Evolutionary conservation across 2,113 vertebrate genomes (phyloP), one percentile per base, ranked within the genome.

Genomic region (Ammodytes dubius): DNA sequence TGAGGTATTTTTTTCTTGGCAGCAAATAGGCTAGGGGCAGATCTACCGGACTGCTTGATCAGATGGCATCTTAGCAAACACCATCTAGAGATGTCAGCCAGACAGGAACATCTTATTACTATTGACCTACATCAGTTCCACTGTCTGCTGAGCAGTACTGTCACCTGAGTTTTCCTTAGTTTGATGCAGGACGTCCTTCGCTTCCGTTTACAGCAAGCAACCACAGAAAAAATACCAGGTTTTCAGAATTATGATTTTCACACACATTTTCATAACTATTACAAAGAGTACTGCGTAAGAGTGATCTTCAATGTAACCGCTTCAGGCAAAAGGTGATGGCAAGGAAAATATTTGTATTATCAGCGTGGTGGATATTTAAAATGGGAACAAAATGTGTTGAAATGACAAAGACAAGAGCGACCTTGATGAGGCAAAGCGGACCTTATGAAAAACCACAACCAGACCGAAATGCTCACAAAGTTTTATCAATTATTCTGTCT

Each of bases 1-100:
- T 66, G 39, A 52, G 19, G 66, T 70, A 64, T 65, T 76, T 82
- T 39, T 65, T 52, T 47, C 47, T 54, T 71, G 60, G 74, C 69
- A 83, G 54, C 27, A 54, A 59, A 19, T 19, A 56, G 56, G 59
- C 52, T 65, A 66, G 37, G 27, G 59, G 54, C 15, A 75, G 72
- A 82, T 42, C 58, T 27, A 37, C 53, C 68, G 59, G 68, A 77
- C 54, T 71, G 67, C 46, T 9, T 4, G 17, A 74, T 61, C 56
- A 52, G 45, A 79, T 72, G 52, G 52, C n/a, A 50, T 12, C 43
- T 73, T 40, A 68, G 10, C 74, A 56, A 47, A 56, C 19, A 27
- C n/a, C 40, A 43, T 74, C 35, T 68, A 61, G 46, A 77, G 15
- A 57, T n/a, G 45, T 69, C 56, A 42, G 57, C 50, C 78, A 52